These are phyloP conservation scores for Folsomia candida DNA, from an alignment of 2,888 invertebrate species.

Conservation along the genomic window DNA sequence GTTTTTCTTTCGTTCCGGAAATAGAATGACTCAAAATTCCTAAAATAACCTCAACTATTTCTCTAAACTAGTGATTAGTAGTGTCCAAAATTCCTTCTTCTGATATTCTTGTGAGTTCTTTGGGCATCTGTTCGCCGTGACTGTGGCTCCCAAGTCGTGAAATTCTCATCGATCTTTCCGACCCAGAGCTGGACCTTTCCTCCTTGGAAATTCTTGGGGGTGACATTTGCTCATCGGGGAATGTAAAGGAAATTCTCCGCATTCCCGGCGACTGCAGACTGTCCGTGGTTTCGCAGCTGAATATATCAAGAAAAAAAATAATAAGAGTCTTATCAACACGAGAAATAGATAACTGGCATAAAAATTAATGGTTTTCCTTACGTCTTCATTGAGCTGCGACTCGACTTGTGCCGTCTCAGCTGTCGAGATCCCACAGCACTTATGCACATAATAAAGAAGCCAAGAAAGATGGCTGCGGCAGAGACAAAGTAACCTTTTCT, in stretches of 20 bases:
- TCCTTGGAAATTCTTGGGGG: constrained; percentile 35
- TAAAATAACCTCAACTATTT: not conserved
- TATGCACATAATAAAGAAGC: constrained; percentile 29
- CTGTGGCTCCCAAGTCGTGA: not conserved
- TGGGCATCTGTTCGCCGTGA: constrained; percentile 19
- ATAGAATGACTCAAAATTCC: no score
- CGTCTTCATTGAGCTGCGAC: constrained; percentile 45
- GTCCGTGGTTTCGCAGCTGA: constrained; percentile 42
- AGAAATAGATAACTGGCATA: not conserved
- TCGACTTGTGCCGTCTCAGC: constrained; percentile 37
- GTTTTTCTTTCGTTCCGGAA: no score
- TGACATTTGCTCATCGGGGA: constrained; percentile 41
- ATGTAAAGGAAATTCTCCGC: constrained; percentile 42
- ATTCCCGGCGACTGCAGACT: constrained; percentile 39
- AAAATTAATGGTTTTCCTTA: constrained; percentile 21
- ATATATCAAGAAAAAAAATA: not conserved
- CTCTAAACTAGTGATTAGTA: constrained; percentile 52
- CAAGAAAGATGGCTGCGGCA: constrained; percentile 34
- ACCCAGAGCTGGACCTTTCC: constrained; percentile 8
- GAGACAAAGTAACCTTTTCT: constrained; percentile 35
- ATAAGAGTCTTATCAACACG: not conserved
- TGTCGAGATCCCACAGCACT: constrained; percentile 30
- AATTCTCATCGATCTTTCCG: constrained; percentile 1
- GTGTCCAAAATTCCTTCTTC: constrained; percentile 79
- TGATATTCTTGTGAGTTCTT: constrained; percentile 76